Percentiles rank a stretch among this genome's conserved stretches.
These are phyloP conservation scores for Cryptocheilus praepositus DNA, from an alignment of 2,888 invertebrate species.

Conservation along the genomic window DNA sequence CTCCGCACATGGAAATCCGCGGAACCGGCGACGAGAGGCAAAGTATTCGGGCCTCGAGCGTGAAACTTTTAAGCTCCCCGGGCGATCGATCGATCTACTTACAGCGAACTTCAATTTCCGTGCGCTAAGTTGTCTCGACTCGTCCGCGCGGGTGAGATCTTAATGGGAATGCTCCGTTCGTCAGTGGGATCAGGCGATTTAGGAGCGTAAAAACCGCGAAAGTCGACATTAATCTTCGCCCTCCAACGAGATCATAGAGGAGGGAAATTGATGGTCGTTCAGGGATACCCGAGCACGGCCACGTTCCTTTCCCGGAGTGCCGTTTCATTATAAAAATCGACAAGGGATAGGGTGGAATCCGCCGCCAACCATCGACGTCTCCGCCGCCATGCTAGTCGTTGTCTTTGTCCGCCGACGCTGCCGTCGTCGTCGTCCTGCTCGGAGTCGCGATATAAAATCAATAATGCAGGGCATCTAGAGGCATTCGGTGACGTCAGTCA, in stretches of 20 bases:
- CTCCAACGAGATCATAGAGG: conserved; percentile 44
- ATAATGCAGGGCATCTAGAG: conserved; percentile 49
- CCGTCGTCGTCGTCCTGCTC: neutral
- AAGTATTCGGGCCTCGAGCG: neutral
- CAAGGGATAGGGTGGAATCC: conserved; percentile 37
- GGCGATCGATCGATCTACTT: conserved; percentile 39
- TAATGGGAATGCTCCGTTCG: conserved; percentile 16
- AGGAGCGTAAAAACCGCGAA: conserved; percentile 37
- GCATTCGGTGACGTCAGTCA: conserved; percentile 55
- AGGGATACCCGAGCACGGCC: conserved; percentile 32
- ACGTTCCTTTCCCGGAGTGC: conserved; percentile 28
- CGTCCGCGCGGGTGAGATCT: neutral
- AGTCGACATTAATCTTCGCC: conserved; percentile 54
- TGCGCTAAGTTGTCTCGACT: conserved; percentile 9
- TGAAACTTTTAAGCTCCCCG: conserved; percentile 18
- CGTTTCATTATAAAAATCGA: conserved; percentile 61
- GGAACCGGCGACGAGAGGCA: too few species aligned
- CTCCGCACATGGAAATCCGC: too few species aligned
- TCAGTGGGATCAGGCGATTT: conserved; percentile 14
- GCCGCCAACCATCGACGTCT: conserved; percentile 2
- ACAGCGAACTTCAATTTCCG: conserved; percentile 40
- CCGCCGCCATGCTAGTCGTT: conserved; percentile 12
- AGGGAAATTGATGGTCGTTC: conserved; percentile 54
- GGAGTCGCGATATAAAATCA: conserved; percentile 55
- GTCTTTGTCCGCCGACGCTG: neutral